A percentile compares a stretch with the other conserved stretches of the same genome.
Evolutionary conservation across 2,888 invertebrate species (phyloP).

Genomic region (Archips xylosteana): DNA sequence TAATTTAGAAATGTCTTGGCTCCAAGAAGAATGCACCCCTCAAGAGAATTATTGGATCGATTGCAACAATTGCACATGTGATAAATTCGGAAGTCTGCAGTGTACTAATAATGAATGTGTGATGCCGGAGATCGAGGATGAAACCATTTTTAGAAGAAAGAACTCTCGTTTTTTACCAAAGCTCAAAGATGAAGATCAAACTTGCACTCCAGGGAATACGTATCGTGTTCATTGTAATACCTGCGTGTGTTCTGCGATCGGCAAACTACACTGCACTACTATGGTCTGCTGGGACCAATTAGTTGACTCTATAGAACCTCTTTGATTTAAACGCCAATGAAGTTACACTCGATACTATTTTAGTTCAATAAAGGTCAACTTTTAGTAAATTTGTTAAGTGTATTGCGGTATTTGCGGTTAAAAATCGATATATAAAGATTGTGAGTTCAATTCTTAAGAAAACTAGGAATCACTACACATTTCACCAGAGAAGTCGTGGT

Average conservation of each 20-base stretch:
- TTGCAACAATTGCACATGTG: slow-evolving; percentile 61
- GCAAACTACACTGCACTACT: slow-evolving; percentile 55
- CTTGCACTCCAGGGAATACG: slow-evolving; percentile 55
- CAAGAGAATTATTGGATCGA: slow-evolving; percentile 50
- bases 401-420: background rate
- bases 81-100: slow-evolving; percentile 42
- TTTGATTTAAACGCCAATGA: background rate
- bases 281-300: slow-evolving; percentile 61
- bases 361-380: background rate
- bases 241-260: slow-evolving; percentile 55
- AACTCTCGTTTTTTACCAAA: slow-evolving; percentile 46
- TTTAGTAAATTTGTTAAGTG: background rate
- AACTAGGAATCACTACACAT: no score
- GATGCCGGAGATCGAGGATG: background rate
- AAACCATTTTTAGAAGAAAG: slow-evolving; percentile 9
- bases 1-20: slow-evolving; percentile 44
- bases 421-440: no score
- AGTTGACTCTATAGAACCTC: slow-evolving; percentile 45
- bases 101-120: slow-evolving; percentile 52
- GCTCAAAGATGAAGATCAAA: slow-evolving; percentile 45
- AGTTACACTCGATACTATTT: background rate
- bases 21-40: slow-evolving; percentile 39
- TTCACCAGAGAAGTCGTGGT: no score
- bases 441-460: no score
- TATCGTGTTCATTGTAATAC: slow-evolving; percentile 63